phyloP scores from a whole-genome alignment of 2,113 vertebrate genomes.

The Phycodurus eques region DNA sequence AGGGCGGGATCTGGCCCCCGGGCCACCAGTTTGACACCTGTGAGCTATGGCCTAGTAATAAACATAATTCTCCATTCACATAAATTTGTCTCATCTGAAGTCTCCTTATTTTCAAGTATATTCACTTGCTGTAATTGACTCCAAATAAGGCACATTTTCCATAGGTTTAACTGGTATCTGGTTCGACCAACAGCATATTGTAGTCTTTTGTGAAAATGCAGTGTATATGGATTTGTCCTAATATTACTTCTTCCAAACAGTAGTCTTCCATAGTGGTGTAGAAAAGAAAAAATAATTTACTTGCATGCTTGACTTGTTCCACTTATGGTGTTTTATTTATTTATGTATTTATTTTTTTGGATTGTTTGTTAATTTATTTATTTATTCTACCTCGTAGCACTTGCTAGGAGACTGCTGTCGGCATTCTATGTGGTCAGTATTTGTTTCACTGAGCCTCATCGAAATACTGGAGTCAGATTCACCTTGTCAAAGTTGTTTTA shows the following conservation, averaged over 20 bases:
- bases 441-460: constrained; percentile 10
- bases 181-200: constrained; percentile 14
- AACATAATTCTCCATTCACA: constrained; percentile 51
- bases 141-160: constrained; percentile 28
- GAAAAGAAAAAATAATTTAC: no score
- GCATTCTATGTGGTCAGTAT: neutral
- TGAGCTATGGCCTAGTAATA: constrained; percentile 31
- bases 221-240: neutral
- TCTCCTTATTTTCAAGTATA: constrained; percentile 60
- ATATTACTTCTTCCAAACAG: constrained; percentile 20
- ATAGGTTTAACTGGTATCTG: constrained; percentile 34
- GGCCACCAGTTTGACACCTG: no score
- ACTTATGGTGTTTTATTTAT: neutral
- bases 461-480: neutral
- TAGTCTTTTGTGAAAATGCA: constrained; percentile 1
- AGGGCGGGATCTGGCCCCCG: no score
- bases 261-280: neutral
- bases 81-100: constrained; percentile 39
- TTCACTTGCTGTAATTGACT: constrained; percentile 4
- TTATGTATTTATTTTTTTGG: neutral
- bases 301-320: no score
- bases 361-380: constrained; percentile 3
- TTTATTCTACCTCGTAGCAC: neutral
- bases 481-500: neutral
- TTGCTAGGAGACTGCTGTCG: neutral